Conservation (phyloP, 2,113 vertebrate genomes). For the Rhegmatorhina hoffmannsi region DNA sequence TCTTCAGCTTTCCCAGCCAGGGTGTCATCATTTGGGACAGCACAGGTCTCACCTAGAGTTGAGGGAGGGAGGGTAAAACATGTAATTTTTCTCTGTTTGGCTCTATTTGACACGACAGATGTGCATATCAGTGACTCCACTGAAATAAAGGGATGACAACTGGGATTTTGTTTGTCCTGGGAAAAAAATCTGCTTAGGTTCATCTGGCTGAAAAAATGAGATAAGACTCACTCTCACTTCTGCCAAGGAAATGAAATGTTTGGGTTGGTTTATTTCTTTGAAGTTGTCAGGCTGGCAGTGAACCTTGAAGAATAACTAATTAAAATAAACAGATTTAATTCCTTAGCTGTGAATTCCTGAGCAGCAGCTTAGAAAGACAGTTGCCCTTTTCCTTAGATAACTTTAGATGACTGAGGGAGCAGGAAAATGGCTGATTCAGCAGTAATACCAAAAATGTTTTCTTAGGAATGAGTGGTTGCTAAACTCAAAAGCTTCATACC, state of each 20-base stretch:
- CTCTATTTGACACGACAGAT: not conserved
- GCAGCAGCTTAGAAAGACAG: not conserved
- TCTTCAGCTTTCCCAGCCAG: conserved; percentile 72
- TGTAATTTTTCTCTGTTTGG: not conserved
- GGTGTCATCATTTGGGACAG: conserved; percentile 86
- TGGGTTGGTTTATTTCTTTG: not conserved
- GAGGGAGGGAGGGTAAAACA: not conserved
- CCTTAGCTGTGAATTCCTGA: not conserved
- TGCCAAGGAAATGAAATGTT: not conserved
- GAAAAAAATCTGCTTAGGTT: not conserved
- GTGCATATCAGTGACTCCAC: not conserved
- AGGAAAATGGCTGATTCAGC: not conserved
- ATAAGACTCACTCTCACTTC: not conserved
- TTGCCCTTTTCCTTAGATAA: not conserved
- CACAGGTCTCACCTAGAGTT: conserved; percentile 74
- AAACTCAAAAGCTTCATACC: not conserved
- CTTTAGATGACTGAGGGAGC: not conserved
- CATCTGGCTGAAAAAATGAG: not conserved
- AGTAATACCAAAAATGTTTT: not conserved
- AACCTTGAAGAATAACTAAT: not conserved
- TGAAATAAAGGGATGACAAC: not conserved
- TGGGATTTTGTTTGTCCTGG: not conserved
- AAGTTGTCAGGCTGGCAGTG: not conserved
- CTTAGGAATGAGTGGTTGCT: not conserved
- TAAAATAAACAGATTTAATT: not conserved